These are phyloP conservation scores for Lacerta viridis DNA, from an alignment of 2,797 vertebrate genomes.

Conservation along the genomic window DNA sequence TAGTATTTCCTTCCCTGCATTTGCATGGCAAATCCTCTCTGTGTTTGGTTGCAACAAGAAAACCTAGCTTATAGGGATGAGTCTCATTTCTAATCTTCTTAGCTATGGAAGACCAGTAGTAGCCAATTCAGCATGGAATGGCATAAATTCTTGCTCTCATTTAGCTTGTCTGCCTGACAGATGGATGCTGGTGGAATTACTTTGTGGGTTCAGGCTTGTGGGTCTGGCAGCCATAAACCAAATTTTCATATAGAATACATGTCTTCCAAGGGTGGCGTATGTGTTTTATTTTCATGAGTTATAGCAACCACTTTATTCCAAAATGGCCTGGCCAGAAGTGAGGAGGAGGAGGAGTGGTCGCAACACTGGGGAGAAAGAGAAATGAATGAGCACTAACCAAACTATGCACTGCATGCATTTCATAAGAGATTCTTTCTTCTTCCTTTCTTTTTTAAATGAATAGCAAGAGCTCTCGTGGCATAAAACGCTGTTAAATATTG, in stretches of 20 bases:
- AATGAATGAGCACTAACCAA: slow-evolving; percentile 24
- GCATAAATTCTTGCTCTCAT: slow-evolving; percentile 83
- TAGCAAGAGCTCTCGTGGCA: slow-evolving; percentile 41
- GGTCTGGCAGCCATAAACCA: slow-evolving; percentile 84
- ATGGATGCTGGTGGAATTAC: slow-evolving; percentile 82
- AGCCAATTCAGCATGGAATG: slow-evolving; percentile 74
- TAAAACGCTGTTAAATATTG: slow-evolving; percentile 23
- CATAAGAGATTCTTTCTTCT: slow-evolving; percentile 37
- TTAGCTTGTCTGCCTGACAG: slow-evolving; percentile 83
- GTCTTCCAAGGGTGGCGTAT: slow-evolving; percentile 76
- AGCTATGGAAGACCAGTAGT: slow-evolving; percentile 65
- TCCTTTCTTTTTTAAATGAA: slow-evolving; percentile 19
- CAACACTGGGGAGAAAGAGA: slow-evolving; percentile 49
- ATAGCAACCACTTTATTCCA: slow-evolving; percentile 71
- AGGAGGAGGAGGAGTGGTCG: slow-evolving; percentile 49
- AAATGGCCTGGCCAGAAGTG: slow-evolving; percentile 59
- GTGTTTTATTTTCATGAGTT: slow-evolving; percentile 85
- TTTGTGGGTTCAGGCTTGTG: slow-evolving; percentile 83
- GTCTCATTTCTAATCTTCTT: slow-evolving; percentile 63
- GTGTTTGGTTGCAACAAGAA: background rate
- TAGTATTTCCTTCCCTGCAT: background rate
- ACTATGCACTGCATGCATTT: slow-evolving; percentile 40
- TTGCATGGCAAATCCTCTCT: slow-evolving; percentile 35
- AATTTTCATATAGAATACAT: slow-evolving; percentile 88
- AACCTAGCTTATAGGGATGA: slow-evolving; percentile 60